A percentile compares a stretch with the other conserved stretches of the same genome.
Conservation (phyloP, 2,888 invertebrate genomes). For the Pseudococcus viburni region DNA sequence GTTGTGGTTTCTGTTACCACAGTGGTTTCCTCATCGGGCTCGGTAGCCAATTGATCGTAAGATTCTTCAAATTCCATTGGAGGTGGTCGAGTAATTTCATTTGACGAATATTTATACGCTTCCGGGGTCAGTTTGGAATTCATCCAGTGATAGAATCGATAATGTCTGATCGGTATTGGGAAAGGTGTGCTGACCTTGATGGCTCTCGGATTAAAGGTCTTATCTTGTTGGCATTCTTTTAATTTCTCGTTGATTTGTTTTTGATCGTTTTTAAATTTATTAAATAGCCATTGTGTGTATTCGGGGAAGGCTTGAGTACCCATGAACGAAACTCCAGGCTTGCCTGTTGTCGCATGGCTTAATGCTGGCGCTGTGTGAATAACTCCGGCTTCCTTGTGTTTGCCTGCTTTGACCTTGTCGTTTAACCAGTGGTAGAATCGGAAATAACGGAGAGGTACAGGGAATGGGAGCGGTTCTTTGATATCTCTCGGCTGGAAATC, state of each 20-base stretch:
- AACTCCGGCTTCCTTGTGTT: background rate
- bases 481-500: background rate
- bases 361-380: background rate
- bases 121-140: background rate
- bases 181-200: constrained; percentile 26
- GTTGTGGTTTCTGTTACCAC: background rate
- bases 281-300: background rate
- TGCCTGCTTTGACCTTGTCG: background rate
- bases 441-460: background rate
- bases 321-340: background rate
- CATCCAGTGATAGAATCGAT: constrained; percentile 11
- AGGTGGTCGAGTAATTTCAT: background rate
- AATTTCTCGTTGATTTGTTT: background rate
- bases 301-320: background rate
- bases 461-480: background rate
- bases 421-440: constrained; percentile 32
- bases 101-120: background rate
- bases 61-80: background rate
- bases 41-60: background rate
- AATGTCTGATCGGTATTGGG: constrained; percentile 15
- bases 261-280: background rate
- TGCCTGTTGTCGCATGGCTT: background rate
- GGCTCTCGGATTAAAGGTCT: background rate
- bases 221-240: background rate
- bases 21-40: background rate